Evolutionary conservation across 2,888 invertebrate species (phyloP).

Genomic region (Mythimna vitellina): DNA sequence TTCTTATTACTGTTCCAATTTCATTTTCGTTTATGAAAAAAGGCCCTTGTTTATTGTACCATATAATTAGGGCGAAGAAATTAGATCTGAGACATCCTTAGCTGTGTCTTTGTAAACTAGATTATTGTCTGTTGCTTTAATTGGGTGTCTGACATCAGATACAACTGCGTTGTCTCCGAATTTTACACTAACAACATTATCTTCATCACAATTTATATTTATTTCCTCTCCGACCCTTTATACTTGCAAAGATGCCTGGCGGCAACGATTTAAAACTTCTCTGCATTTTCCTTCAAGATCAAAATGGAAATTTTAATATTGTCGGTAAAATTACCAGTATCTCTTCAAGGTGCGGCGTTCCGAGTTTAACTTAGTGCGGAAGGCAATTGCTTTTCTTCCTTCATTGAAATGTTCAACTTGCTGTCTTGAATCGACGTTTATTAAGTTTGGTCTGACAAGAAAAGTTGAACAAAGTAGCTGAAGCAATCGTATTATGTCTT

Average conservation of each 20-base stretch:
- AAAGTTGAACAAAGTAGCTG: constrained; percentile 54
- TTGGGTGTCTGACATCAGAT: constrained; percentile 25
- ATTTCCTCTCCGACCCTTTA: constrained; percentile 28
- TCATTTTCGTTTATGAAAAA: neutral
- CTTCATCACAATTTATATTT: constrained; percentile 24
- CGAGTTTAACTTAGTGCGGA: constrained; percentile 52
- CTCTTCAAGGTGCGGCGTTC: constrained; percentile 55
- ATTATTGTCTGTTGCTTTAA: constrained; percentile 19
- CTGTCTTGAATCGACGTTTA: constrained; percentile 58
- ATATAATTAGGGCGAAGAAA: constrained; percentile 11
- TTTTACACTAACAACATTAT: constrained; percentile 12
- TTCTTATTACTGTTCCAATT: neutral
- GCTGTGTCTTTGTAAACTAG: constrained; percentile 6
- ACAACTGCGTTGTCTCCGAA: neutral
- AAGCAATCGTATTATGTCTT: constrained; percentile 49
- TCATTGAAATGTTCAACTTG: constrained; percentile 60
- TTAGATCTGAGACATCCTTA: constrained; percentile 11
- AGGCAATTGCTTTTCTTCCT: constrained; percentile 60
- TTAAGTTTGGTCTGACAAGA: constrained; percentile 58
- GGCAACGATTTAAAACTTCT: constrained; percentile 34
- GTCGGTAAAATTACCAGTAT: constrained; percentile 53
- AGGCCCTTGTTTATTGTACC: constrained; percentile 9
- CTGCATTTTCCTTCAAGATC: constrained; percentile 50
- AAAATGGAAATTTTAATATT: constrained; percentile 62
- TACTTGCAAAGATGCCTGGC: constrained; percentile 33